phyloP scores from a whole-genome alignment of 2,888 invertebrate genomes.

The Clanis bilineata region DNA sequence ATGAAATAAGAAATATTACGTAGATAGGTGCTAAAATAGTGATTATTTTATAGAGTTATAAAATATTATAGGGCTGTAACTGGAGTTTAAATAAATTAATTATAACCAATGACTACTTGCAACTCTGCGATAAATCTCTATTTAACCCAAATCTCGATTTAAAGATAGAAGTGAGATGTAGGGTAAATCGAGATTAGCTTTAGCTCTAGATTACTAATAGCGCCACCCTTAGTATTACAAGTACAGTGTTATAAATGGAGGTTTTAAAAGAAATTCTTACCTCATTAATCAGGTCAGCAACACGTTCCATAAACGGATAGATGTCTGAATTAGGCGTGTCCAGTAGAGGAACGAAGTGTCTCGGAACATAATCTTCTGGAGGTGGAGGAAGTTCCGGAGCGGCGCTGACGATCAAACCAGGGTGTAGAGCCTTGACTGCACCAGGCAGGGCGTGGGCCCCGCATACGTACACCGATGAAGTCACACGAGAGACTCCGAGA shows the following conservation, averaged over 20 bases:
- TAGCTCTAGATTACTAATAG: too few species aligned
- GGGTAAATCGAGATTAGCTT: too few species aligned
- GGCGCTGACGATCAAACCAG: conserved; percentile 91
- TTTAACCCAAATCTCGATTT: too few species aligned
- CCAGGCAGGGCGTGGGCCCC: conserved; percentile 89
- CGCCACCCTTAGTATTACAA: too few species aligned
- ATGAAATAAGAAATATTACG: too few species aligned
- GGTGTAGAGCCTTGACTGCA: conserved; percentile 85
- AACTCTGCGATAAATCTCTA: too few species aligned
- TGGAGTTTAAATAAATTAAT: too few species aligned
- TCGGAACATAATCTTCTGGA: conserved; percentile 82
- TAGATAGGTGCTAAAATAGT: too few species aligned
- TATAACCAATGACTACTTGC: too few species aligned
- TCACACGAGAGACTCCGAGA: conserved; percentile 87
- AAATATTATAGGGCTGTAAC: too few species aligned
- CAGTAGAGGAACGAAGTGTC: conserved; percentile 87
- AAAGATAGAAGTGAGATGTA: too few species aligned
- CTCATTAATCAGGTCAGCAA: conserved; percentile 89
- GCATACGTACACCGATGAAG: conserved; percentile 88
- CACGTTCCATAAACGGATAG: conserved; percentile 87
- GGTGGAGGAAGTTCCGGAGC: conserved; percentile 91
- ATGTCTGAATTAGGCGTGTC: conserved; percentile 89
- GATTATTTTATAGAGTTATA: too few species aligned
- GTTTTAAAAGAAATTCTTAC: conserved; percentile 67
- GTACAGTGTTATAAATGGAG: not conserved